Evolutionary conservation across 2,113 vertebrate genomes (phyloP).

Genomic region (Neopipo cinnamomea): DNA sequence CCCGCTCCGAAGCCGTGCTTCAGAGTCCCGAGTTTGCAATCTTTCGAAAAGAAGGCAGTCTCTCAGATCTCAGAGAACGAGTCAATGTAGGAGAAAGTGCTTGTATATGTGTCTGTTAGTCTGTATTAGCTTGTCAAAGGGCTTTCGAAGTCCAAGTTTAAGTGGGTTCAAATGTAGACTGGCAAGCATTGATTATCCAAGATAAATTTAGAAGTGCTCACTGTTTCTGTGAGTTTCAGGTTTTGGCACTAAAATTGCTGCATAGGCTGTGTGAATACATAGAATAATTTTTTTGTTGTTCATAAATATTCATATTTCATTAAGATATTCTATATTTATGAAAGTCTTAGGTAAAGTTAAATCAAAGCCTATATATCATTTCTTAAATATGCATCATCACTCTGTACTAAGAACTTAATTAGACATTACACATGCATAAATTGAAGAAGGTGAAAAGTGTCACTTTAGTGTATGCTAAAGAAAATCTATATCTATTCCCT

Average conservation of each 20-base stretch:
- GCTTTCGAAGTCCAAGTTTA: background rate
- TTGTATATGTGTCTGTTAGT: background rate
- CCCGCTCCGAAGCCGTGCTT: slow-evolving; percentile 91
- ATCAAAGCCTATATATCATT: background rate
- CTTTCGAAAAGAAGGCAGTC: slow-evolving; percentile 88
- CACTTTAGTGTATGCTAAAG: background rate
- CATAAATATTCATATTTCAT: background rate
- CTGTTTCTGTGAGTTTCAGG: background rate
- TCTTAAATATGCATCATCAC: background rate
- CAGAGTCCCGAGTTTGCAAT: slow-evolving; percentile 92
- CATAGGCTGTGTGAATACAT: background rate
- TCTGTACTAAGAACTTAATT: background rate
- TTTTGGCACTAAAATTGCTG: background rate
- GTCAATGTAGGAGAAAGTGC: slow-evolving; percentile 78
- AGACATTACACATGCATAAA: background rate
- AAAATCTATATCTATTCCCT: background rate
- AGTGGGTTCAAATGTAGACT: background rate
- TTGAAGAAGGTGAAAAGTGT: background rate
- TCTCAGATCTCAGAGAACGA: slow-evolving; percentile 94
- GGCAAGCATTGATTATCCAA: background rate
- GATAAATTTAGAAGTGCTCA: background rate
- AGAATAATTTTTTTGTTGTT: background rate
- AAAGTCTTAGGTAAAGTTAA: background rate
- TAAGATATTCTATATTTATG: background rate
- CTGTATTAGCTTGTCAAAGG: background rate